Base-by-base conservation (phyloP, 2,888 invertebrate genomes). In the Philereme transversata region DNA sequence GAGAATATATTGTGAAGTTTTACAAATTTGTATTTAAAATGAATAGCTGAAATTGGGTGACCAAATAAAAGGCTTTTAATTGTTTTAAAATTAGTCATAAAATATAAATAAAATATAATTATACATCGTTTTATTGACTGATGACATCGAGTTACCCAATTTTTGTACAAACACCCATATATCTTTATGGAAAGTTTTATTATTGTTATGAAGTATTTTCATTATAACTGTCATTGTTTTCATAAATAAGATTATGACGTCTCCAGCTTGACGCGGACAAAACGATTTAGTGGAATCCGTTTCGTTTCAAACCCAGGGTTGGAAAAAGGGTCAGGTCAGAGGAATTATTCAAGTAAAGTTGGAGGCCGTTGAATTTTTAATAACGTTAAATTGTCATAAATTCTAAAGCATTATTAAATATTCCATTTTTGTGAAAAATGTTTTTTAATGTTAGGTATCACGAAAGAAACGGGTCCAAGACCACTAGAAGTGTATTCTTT, bases 141-240 rank as follows among this genome's bases (percentile, higher is more conserved):
- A n/a, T n/a, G n/a, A n/a, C n/a, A n/a, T n/a, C n/a, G n/a, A n/a
- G n/a, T n/a, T n/a, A n/a, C n/a, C n/a, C n/a, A n/a, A n/a, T n/a
- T n/a, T n/a, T n/a, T n/a, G n/a, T n/a, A 38, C 38, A 38, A 38
- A 7, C 2, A n/a, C 34, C 6, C 5, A 47, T n/a, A 43, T 51
- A 47, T 45, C 33, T 47, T 46, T 8, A 43, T 41, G 11, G 46
- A 54, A 60, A 46, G 67, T 82, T 83, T 81, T 81, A 79, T 82
- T 79, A 78, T 83, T n/a, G n/a, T n/a, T 82, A 77, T 75, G 77
- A 83, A 84, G 76, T 79, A 81, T 81, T 83, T 84, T 84, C 85
- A 87, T 86, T 86, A 84, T 84, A 85, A 78, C 78, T 75, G 77
- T 79, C 82, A 82, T 86, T 86, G 83, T 85, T 84, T 84, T 80